phyloP scores from a whole-genome alignment of 2,113 vertebrate genomes.

The Sebastes fasciatus region DNA sequence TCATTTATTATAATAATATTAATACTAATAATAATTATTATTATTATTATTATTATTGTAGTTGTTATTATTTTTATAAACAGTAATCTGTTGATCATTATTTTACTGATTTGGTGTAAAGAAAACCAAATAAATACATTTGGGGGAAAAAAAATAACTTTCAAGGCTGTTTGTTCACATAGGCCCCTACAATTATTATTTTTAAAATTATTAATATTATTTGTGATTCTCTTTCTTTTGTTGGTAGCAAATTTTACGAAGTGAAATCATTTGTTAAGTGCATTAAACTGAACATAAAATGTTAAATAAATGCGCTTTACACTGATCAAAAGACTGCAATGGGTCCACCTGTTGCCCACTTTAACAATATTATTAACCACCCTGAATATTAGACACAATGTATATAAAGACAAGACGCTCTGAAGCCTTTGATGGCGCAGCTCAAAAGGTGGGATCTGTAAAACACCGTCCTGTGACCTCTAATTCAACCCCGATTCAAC shows the following conservation, averaged over 20 bases:
- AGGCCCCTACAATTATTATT: no score
- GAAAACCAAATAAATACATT: background rate
- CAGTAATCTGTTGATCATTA: background rate
- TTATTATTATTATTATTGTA: background rate
- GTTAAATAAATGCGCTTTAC: background rate
- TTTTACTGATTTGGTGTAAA: background rate
- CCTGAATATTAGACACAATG: conserved; percentile 3
- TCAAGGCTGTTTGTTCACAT: no score
- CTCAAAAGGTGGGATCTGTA: no score
- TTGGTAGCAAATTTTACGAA: background rate
- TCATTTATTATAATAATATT: background rate
- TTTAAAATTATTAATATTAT: background rate
- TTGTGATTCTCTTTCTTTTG: background rate
- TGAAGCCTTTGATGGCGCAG: no score
- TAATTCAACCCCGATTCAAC: conserved; percentile 56
- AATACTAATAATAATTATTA: background rate
- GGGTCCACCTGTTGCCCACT: background rate
- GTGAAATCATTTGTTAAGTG: background rate
- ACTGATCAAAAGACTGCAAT: background rate
- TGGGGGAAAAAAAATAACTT: background rate
- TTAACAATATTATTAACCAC: no score
- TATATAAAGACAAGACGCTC: background rate
- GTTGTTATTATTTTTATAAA: background rate
- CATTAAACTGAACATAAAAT: background rate
- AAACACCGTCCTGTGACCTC: conserved; percentile 19